A percentile compares a stretch with the other conserved stretches of the same genome.
Evolutionary conservation across 2,113 vertebrate genomes (phyloP).

Genomic region (Chrysochloris asiatica): DNA sequence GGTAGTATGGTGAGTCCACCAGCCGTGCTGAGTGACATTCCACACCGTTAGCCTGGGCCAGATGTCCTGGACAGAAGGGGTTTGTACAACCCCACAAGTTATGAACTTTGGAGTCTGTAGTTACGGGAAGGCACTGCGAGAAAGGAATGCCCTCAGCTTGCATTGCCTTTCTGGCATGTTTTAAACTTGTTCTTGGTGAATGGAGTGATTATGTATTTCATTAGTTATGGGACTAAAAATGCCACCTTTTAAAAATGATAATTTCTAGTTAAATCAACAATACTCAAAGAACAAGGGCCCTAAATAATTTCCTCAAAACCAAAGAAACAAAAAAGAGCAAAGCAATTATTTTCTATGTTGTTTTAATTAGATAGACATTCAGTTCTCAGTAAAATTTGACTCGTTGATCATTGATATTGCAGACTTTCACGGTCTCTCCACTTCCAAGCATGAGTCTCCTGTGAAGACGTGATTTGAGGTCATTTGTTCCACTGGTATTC

Average conservation of each 20-base stretch:
- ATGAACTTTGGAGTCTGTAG: slow-evolving; percentile 43
- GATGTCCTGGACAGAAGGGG: slow-evolving; percentile 53
- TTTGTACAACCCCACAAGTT: slow-evolving; percentile 53
- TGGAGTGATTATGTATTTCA: background rate
- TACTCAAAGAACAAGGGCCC: background rate
- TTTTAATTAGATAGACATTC: background rate
- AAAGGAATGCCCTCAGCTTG: slow-evolving; percentile 51
- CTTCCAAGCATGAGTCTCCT: background rate
- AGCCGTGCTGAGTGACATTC: slow-evolving; percentile 75
- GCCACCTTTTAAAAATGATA: slow-evolving; percentile 50
- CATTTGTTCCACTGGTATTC: background rate
- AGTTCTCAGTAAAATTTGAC: background rate
- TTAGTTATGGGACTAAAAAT: background rate
- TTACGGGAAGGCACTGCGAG: background rate
- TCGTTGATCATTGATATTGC: background rate
- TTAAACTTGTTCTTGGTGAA: slow-evolving; percentile 38
- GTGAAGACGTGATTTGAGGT: background rate
- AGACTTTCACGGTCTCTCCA: background rate
- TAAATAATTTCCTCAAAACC: background rate
- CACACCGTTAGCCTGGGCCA: slow-evolving; percentile 60
- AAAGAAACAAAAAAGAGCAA: background rate
- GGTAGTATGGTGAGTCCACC: slow-evolving; percentile 46
- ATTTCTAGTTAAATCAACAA: slow-evolving; percentile 19
- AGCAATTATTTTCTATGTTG: background rate
- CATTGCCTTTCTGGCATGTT: slow-evolving; percentile 3